A percentile compares a stretch with the other conserved stretches of the same genome.
Evolutionary conservation across 2,888 invertebrate species (phyloP).

Genomic region (Poecilus cupreus): DNA sequence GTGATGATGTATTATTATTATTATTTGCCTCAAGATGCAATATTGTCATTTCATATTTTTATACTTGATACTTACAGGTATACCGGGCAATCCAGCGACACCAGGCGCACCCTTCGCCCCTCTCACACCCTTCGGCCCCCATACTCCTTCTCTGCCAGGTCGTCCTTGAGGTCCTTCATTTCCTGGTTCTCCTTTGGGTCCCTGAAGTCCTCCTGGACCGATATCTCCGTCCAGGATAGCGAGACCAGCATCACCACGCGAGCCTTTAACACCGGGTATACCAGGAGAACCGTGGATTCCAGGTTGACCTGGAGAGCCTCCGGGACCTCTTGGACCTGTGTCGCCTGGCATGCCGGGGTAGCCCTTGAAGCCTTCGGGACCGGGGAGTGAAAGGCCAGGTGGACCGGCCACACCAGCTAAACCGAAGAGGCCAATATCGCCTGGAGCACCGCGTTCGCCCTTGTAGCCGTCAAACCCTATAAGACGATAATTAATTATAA

Average conservation of each 20-base stretch:
- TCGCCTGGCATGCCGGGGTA: conserved; percentile 80
- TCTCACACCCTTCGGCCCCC: conserved; percentile 68
- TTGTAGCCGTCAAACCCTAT: conserved; percentile 74
- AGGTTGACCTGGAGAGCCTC: conserved; percentile 67
- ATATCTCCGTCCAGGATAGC: conserved; percentile 74
- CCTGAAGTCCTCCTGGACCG: conserved; percentile 70
- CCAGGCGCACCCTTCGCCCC: conserved; percentile 71
- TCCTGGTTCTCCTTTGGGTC: conserved; percentile 70
- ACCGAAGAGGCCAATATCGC: conserved; percentile 75
- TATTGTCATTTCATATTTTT: not conserved
- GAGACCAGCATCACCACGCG: conserved; percentile 75
- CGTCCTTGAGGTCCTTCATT: conserved; percentile 70
- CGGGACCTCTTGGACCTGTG: conserved; percentile 78
- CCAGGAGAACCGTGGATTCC: conserved; percentile 68
- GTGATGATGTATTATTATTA: too few species aligned
- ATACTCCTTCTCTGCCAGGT: conserved; percentile 67
- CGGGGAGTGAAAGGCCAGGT: conserved; percentile 70
- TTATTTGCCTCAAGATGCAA: too few species aligned
- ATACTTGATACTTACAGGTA: conserved; percentile 62
- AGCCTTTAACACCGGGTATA: conserved; percentile 73
- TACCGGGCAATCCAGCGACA: conserved; percentile 63
- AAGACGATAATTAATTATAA: conserved; percentile 23
- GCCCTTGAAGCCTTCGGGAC: conserved; percentile 80
- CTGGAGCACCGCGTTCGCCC: conserved; percentile 75
- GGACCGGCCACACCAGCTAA: conserved; percentile 70